A percentile compares a stretch with the other conserved stretches of the same genome.
phyloP scores from a whole-genome alignment of 2,888 invertebrate species.

The Caenorhabditis sp. region DNA sequence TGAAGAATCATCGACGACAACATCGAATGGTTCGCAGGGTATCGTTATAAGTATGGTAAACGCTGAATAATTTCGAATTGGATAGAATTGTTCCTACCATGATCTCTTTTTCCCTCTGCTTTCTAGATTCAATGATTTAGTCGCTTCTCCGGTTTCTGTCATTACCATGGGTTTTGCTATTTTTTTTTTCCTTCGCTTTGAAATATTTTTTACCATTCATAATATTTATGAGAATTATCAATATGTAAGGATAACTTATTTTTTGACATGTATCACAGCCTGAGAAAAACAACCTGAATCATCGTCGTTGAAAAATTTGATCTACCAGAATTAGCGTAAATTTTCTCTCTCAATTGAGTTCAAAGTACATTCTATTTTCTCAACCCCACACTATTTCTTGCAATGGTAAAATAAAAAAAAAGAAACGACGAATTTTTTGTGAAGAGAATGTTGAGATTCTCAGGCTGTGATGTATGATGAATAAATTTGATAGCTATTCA shows the following conservation, averaged over 20 bases:
- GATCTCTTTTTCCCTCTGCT: neutral
- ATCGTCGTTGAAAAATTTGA: no score
- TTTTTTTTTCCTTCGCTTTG: neutral
- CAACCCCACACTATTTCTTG: no score
- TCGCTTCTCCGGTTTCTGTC: conserved; percentile 3
- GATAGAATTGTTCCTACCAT: neutral
- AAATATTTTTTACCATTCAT: no score
- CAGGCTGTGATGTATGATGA: neutral
- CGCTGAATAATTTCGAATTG: conserved; percentile 1
- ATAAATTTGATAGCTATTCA: neutral
- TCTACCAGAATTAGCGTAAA: no score
- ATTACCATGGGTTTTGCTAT: conserved; percentile 12
- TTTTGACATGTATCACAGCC: neutral
- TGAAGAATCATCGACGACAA: neutral
- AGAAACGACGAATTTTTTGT: no score
- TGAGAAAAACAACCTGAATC: no score
- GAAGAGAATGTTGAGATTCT: no score
- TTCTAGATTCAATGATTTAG: neutral
- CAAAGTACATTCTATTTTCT: no score
- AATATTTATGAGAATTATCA: neutral
- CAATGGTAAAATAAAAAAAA: no score
- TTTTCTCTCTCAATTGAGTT: no score
- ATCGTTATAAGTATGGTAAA: neutral
- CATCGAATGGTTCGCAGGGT: neutral
- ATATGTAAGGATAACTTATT: neutral